Base-by-base conservation (phyloP, 2,888 invertebrate genomes). In the Drosophila picticornis region DNA sequence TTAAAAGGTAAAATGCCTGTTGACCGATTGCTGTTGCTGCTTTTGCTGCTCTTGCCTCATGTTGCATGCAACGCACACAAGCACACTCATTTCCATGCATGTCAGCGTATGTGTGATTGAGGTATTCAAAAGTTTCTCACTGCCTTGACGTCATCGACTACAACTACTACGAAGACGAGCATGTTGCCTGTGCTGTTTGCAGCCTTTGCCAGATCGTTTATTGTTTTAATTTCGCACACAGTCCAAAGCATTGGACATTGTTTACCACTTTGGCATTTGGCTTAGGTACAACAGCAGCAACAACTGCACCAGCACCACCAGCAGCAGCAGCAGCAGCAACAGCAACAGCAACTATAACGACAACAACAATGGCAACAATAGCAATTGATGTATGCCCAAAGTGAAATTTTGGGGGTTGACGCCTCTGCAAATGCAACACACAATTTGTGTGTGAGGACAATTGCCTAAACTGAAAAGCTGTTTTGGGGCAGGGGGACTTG, bases 1-100 rank as follows among this genome's bases (percentile, higher is more conserved):
- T 87, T 90, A 78, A 88, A 90, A 88, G 87, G 89, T 90, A 90
- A 83, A 84, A 86, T 86, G 70, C 81, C 88, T 79, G 86, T 86
- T 90, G 90, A 80, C 88, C 90, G 83, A 57, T 62, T 62, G 52
- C 60, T 46, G 4, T 16, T 51, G 34, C 50, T 48, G 25, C 25
- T 7, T 51, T 57, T n/a, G 56, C 66, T 64, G 56, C 66, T 70
- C 43, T 63, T 64, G 61, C 71, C 68, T 71, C 75, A 68, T 63
- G 56, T 56, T 70, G 63, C 72, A 66, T 55, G 58, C 82, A 72
- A 56, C 68, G 55, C 64, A 68, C 51, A 73, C 61, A 72, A 27
- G 25, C 46, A 40, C 53, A 40, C 50, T 56, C 48, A 46, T 11
- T 36, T 43, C 3, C 13, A 10, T 29, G 27, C 19, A 25, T 27